Base-by-base conservation (phyloP, 2,113 vertebrate species). In the Cyprinus carpio region DNA sequence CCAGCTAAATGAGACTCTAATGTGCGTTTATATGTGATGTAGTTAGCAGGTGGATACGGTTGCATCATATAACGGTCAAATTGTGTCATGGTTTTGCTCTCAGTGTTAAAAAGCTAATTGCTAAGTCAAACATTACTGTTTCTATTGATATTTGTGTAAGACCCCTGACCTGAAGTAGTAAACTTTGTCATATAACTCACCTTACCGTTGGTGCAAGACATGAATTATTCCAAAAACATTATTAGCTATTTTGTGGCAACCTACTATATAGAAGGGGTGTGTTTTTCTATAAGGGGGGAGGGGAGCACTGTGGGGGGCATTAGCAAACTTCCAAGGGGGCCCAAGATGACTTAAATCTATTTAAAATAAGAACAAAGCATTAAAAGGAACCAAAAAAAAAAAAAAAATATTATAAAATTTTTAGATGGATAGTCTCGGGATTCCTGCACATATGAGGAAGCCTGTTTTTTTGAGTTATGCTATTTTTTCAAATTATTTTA, bases 1-100 rank as follows among this genome's bases (percentile, higher is more conserved):
- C 51, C 49, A 64, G 74, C 43, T 40, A 79, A 86, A 86, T 58
- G 20, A 86, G 69, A 27, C 75, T 51, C 81, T 81, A 81, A 86
- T 84, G 87, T 64, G 6, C 10, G 31, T 79, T 79, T 79, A 60
- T 34, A 77, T 78, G 78, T 46, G 7, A 49, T 49, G 25, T 49
- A 49, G 37, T 81, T 62, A 81, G 78, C 78, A 65, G 78, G 78
- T 65, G 34, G 78, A 81, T 65, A 16, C 16, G 4, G 60, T 79
- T 79, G 31, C 54, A 25, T 46, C 40, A 65, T 62, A 64, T 64
- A 81, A 46, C 20, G 37, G 75, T 56, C 75, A 56, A 77, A 54
- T 3, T 49, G 25, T 54, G 74, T 16, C 4, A 34, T 56, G 4
- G 27, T 77, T 9, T 56, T 16, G 1, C 31, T 37, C 67, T 71